Evolutionary conservation across 2,888 invertebrate genomes (phyloP), one percentile per base, ranked within the genome.

Genomic region (Melikaiella ostensackeni): DNA sequence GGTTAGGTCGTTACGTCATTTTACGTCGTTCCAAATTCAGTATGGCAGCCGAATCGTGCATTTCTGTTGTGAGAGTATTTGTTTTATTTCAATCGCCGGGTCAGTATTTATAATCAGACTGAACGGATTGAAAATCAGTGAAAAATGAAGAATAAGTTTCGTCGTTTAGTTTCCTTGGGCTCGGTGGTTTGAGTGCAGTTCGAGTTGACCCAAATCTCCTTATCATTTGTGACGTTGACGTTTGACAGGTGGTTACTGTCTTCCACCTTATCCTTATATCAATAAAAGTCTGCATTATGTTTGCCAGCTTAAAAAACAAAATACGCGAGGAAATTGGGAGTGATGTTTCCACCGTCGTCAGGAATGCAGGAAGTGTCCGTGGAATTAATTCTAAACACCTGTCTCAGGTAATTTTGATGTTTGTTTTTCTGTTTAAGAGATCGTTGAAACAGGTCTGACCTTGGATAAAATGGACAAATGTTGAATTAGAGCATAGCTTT

Each of bases 311-410:
- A 83, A 97, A 97, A 92, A 97, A 96, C 92, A 97, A 97, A 93
- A 97, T 97, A 86, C 95, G 96, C 86, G 97, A 97, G 91, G 97
- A 97, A 93, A 97, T 97, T 82, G 97, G 97, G 74, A 96, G 94
- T 90, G 97, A 97, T 91, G 93, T 97, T 66, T 93, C 94, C 84
- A 92, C 90, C 24, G 89, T 91, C 66, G 87, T 91, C 50, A 86
- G 88, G 82, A 91, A 89, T 78, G 88, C 88, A 77, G 90, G 89
- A 62, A 89, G 84, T 42, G 88, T 89, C 46, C 88, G 90, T 5
- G 84, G 84, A 66, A 89, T 90, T 27, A 91, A 88, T 78, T 87
- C 90, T 62, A 89, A 84, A 81, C 90, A 90, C 82, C 82, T 89
- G 73, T 90, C 90, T 21, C 89, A 90, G 89, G 91, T 91, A 86